phyloP scores from a whole-genome alignment of 2,888 invertebrate genomes.

The Drosophila incognita region DNA sequence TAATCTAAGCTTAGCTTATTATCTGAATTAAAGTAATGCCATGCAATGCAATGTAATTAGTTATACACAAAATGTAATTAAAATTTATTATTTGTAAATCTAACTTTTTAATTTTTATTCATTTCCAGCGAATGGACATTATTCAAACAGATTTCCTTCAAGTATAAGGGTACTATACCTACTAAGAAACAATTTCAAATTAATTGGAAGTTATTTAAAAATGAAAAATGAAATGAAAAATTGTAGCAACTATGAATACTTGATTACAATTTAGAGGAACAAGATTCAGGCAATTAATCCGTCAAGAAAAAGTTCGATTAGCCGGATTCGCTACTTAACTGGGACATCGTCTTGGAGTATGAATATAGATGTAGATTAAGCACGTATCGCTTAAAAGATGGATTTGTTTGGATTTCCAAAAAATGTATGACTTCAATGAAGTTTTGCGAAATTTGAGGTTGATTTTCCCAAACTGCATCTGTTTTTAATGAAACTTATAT shows the following conservation, averaged over 20 bases:
- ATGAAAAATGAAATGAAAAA: neutral
- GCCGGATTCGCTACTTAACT: neutral
- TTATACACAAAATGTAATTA: constrained; percentile 15
- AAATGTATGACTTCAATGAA: neutral
- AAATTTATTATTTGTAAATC: constrained; percentile 14
- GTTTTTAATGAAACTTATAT: too few species aligned
- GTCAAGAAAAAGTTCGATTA: too few species aligned
- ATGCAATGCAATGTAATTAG: constrained; percentile 26
- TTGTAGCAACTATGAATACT: neutral
- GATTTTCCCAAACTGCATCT: too few species aligned
- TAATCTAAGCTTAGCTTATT: neutral
- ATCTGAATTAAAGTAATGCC: constrained; percentile 1
- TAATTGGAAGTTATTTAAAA: neutral
- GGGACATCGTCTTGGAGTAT: neutral
- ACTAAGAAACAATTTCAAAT: neutral
- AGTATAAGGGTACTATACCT: neutral
- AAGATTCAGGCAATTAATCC: neutral
- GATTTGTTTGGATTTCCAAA: neutral
- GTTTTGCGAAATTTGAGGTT: neutral
- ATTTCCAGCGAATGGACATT: neutral
- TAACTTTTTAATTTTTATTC: neutral
- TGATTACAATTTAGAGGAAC: neutral
- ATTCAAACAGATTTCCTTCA: neutral
- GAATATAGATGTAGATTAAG: neutral
- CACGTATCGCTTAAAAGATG: neutral